Evolutionary conservation across 2,888 invertebrate genomes (phyloP).

Genomic region (Laspeyria flexula): DNA sequence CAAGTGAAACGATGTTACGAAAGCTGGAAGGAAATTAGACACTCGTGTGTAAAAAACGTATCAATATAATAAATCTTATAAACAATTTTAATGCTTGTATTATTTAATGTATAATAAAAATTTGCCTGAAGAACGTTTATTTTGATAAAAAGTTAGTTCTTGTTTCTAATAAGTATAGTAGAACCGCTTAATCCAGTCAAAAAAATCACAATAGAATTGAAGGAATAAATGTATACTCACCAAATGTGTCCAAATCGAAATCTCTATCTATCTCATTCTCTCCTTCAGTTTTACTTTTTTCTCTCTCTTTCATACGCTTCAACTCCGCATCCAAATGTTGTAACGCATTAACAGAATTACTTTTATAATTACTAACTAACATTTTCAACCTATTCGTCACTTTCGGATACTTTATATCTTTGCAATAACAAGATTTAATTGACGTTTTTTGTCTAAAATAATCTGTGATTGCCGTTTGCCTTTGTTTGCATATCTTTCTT

Average conservation of each 20-base stretch:
- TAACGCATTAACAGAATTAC: slow-evolving; percentile 41
- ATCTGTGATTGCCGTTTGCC: slow-evolving; percentile 66
- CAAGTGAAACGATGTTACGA: slow-evolving; percentile 60
- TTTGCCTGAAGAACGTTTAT: too few species aligned
- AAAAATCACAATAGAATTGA: not conserved
- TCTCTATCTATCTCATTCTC: slow-evolving; percentile 11
- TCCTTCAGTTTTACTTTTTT: slow-evolving; percentile 1
- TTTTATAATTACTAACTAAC: slow-evolving; percentile 59
- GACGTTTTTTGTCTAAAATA: slow-evolving; percentile 55
- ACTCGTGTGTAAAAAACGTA: too few species aligned
- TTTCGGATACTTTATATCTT: slow-evolving; percentile 51
- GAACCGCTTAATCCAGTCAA: too few species aligned
- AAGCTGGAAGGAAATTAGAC: slow-evolving; percentile 51
- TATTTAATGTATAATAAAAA: too few species aligned
- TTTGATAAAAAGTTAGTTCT: too few species aligned
- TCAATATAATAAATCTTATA: too few species aligned
- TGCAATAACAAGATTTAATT: slow-evolving; percentile 58
- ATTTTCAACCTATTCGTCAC: slow-evolving; percentile 65
- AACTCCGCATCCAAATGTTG: slow-evolving; percentile 49
- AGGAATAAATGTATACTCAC: slow-evolving; percentile 45
- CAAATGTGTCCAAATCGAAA: slow-evolving; percentile 53
- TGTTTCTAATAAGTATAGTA: too few species aligned
- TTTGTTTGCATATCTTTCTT: slow-evolving; percentile 56
- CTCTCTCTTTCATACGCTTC: slow-evolving; percentile 10
- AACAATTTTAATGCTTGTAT: too few species aligned